Evolutionary conservation across 2,113 vertebrate species (phyloP).

Genomic region (Phylloscopus whistleri): DNA sequence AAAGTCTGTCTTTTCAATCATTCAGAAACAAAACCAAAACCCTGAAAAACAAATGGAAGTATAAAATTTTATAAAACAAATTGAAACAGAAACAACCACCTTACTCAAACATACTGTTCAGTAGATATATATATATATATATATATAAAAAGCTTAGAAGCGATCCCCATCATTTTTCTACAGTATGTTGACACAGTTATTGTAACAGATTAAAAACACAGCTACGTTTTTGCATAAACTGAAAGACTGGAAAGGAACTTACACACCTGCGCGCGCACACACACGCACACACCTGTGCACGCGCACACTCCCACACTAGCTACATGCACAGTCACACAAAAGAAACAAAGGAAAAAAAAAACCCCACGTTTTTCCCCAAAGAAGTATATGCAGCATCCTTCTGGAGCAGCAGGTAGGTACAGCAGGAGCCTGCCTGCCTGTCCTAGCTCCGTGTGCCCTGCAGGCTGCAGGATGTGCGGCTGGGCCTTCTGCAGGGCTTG

Average conservation of each 20-base stretch:
- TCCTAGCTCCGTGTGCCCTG: conserved; percentile 52
- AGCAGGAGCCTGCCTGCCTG: conserved; percentile 88
- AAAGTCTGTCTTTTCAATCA: conserved; percentile 70
- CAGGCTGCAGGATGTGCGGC: background rate
- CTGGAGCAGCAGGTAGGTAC: conserved; percentile 66
- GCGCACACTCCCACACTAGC: background rate
- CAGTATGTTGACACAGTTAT: conserved; percentile 79
- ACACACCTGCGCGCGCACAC: background rate
- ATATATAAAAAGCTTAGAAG: conserved; percentile 70
- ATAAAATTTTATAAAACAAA: conserved; percentile 68
- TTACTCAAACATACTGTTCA: conserved; percentile 63
- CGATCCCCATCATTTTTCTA: conserved; percentile 69
- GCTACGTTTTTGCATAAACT: conserved; percentile 67
- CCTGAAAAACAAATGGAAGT: conserved; percentile 65
- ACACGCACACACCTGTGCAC: conserved; percentile 4
- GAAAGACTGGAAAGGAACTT: conserved; percentile 62
- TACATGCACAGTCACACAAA: conserved; percentile 67
- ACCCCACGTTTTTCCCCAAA: conserved; percentile 18
- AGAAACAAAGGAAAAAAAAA: conserved; percentile 47
- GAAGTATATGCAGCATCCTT: conserved; percentile 63
- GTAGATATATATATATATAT: conserved; percentile 60
- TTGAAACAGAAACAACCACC: conserved; percentile 57
- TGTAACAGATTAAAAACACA: conserved; percentile 77
- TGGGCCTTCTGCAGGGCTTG: conserved; percentile 19
- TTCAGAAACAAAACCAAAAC: conserved; percentile 64